Percentiles rank a stretch among this genome's conserved stretches.
Conservation (phyloP, 2,113 vertebrate genomes). For the Diadophis punctatus region DNA sequence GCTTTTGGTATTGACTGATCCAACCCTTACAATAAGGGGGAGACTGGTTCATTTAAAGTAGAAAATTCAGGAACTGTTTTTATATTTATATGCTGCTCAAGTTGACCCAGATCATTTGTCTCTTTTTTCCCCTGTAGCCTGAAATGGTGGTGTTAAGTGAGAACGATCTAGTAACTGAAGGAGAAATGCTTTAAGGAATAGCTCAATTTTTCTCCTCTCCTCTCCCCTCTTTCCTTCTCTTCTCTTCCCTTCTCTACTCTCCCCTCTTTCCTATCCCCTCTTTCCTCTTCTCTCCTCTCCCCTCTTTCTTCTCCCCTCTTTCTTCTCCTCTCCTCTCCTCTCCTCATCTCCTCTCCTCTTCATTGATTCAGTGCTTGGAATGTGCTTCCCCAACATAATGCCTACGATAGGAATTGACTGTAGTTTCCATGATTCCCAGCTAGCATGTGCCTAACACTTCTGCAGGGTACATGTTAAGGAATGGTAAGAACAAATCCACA, state of each 20-base stretch:
- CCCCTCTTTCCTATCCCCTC: neutral
- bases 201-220: neutral
- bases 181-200: neutral
- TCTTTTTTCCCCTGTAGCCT: neutral
- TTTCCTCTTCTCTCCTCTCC: no score
- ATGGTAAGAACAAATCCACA: neutral
- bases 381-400: neutral
- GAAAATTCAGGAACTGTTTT: neutral
- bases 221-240: no score
- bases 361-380: neutral
- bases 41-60: neutral
- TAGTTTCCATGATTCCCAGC: neutral
- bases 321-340: neutral
- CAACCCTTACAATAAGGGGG: neutral
- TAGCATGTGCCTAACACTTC: neutral
- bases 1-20: neutral
- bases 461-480: neutral
- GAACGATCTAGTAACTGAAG: neutral
- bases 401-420: neutral
- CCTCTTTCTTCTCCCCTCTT: neutral
- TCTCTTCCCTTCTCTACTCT: neutral
- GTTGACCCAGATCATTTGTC: neutral
- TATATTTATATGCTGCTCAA: neutral
- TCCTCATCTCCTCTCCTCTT: neutral
- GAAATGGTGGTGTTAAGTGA: neutral